A percentile compares a stretch with the other conserved stretches of the same genome.
Evolutionary conservation across 2,113 vertebrate species (phyloP).

Genomic region (Diphyllodes magnificus): DNA sequence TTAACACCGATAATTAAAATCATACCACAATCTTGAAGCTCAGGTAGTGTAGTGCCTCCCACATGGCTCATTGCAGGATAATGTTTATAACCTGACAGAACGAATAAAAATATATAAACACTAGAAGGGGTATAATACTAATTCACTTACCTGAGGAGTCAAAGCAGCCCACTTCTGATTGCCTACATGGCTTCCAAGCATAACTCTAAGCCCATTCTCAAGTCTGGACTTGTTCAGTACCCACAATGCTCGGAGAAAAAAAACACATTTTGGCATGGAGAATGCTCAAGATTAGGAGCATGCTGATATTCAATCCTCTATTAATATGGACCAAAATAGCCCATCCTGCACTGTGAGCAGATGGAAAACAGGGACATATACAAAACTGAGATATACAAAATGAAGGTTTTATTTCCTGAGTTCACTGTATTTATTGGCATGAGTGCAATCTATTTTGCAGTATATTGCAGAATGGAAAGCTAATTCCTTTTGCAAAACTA

Average conservation of each 20-base stretch:
- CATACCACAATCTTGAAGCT: background rate
- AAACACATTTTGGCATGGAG: background rate
- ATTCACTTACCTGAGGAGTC: background rate
- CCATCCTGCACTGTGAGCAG: background rate
- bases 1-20: background rate
- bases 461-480: background rate
- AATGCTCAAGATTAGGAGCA: background rate
- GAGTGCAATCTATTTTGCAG: background rate
- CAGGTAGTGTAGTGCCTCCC: background rate
- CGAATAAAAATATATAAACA: background rate
- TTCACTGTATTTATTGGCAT: background rate
- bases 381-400: background rate
- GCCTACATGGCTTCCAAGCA: background rate
- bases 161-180: background rate
- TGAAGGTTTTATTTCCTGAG: background rate
- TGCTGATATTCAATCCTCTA: background rate
- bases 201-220: background rate
- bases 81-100: background rate
- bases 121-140: background rate
- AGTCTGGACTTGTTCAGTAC: background rate
- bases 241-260: background rate
- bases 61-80: background rate
- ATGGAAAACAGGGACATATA: background rate
- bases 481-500: background rate
- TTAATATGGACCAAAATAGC: background rate